Base-by-base conservation (phyloP, 35 echinoderm and acorn worm genomes). In the Apostichopus japonicus region DNA sequence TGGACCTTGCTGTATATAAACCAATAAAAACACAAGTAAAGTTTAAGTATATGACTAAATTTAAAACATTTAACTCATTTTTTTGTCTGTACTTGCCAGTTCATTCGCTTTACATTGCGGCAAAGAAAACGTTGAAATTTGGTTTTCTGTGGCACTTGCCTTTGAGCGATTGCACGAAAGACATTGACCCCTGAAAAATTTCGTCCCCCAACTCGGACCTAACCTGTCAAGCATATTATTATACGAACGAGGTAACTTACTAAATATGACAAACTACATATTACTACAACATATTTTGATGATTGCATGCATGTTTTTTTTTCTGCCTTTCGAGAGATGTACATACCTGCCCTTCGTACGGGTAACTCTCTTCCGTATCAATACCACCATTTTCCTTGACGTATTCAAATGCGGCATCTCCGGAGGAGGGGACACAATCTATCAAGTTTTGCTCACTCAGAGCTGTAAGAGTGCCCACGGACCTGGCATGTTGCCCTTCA, bases 391-490 rank as follows among this genome's bases (percentile, higher is more conserved):
- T 86, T 51, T 70, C 27, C 22, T 92, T 92, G 71, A 95, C 87
- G 67, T 95, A 95, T 24, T 92, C 8, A 65, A 95, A 95, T 51
- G 90, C 94, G 8, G 78, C 13, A 56, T 92, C 94, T 11, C 90
- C 90, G 8, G 25, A 65, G n/a, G 3, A 23, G 3, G 5, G 21
- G 17, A 80, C 92, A 57, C 94, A 95, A 73, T 94, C 93, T 4
- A 94, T 79, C 1, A 94, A 88, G 52, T 94, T 90, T 57, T 94
- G 93, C 59, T 94, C 93, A 53, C 93, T 94, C 16, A 94, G 57
- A 67, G 59, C 61, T 5, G 79, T 55, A 23, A 94, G 93, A 6
- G 22, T 63, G 10, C 93, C 88, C 6, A 56, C 86, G 25, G 80
- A 57, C n/a, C 61, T 83, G 65, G 84, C 91, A 15, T 80, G 77